Conservation (phyloP, 1,140 invertebrate genomes). For the Penaeus japonicus region DNA sequence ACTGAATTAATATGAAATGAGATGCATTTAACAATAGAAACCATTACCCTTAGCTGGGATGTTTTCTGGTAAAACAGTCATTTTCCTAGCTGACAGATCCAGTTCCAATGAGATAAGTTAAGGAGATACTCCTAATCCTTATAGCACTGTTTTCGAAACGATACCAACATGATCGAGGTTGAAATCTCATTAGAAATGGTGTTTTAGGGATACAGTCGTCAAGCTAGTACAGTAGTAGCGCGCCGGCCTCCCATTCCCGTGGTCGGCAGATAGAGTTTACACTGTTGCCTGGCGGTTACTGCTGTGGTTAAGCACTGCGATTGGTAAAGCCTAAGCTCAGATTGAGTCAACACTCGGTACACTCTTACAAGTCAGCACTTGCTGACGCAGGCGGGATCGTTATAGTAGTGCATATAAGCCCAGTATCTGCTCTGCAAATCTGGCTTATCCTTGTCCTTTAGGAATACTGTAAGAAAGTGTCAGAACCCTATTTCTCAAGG, state of each 20-base stretch:
- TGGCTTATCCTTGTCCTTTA: too few relatives aligned
- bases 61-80: neutral
- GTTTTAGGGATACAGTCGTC: neutral
- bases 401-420: too few relatives aligned
- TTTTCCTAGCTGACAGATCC: neutral
- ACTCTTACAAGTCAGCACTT: too few relatives aligned
- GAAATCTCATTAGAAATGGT: conserved; percentile 11
- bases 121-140: conserved; percentile 18
- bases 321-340: too few relatives aligned
- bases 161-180: conserved; percentile 2
- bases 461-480: neutral
- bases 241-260: too few relatives aligned
- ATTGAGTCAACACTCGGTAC: too few relatives aligned
- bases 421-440: too few relatives aligned
- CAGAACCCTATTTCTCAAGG: conserved; percentile 11
- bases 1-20: neutral
- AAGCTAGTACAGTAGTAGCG: too few relatives aligned
- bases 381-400: too few relatives aligned
- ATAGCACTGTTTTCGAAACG: conserved; percentile 10
- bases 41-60: neutral
- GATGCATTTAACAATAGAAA: neutral
- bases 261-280: too few relatives aligned
- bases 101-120: neutral
- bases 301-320: too few relatives aligned
- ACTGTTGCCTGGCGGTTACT: too few relatives aligned